phyloP scores from a whole-genome alignment of 2,113 vertebrate genomes.

The Engraulis encrasicolus region DNA sequence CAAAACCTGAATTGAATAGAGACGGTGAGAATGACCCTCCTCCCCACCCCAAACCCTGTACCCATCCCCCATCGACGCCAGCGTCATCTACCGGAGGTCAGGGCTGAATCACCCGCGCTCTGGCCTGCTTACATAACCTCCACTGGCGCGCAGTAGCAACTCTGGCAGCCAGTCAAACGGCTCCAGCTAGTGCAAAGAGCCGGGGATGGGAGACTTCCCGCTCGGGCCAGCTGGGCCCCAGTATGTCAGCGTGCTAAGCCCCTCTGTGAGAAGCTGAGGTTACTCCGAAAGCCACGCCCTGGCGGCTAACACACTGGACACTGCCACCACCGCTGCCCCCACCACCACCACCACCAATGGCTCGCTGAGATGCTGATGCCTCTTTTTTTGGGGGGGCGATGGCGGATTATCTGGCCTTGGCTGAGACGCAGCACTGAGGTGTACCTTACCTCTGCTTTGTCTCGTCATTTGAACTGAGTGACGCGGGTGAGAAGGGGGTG shows the following conservation, averaged over 20 bases:
- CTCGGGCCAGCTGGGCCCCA: constrained; percentile 1
- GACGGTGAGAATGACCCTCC: not conserved
- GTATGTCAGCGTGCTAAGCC: constrained; percentile 19
- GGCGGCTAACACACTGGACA: not conserved
- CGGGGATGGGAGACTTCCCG: not conserved
- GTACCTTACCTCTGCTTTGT: constrained; percentile 17
- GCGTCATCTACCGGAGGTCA: constrained; percentile 5
- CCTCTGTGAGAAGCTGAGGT: constrained; percentile 2
- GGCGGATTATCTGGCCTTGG: not conserved
- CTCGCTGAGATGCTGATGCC: not conserved
- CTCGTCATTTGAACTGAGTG: not conserved
- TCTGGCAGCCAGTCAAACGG: not conserved
- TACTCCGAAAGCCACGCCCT: constrained; percentile 7
- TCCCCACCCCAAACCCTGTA: not conserved
- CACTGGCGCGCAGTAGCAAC: not conserved
- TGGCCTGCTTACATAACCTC: constrained; percentile 15
- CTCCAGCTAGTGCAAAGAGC: no score
- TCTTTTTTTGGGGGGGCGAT: not conserved
- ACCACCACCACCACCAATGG: not conserved
- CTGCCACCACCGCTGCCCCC: no score
- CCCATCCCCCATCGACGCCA: not conserved
- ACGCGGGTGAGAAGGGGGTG: not conserved
- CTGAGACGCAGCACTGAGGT: not conserved
- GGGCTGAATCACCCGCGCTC: not conserved
- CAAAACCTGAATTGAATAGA: no score